phyloP scores from a whole-genome alignment of 2,113 vertebrate species.

The Bambusicola thoracicus region DNA sequence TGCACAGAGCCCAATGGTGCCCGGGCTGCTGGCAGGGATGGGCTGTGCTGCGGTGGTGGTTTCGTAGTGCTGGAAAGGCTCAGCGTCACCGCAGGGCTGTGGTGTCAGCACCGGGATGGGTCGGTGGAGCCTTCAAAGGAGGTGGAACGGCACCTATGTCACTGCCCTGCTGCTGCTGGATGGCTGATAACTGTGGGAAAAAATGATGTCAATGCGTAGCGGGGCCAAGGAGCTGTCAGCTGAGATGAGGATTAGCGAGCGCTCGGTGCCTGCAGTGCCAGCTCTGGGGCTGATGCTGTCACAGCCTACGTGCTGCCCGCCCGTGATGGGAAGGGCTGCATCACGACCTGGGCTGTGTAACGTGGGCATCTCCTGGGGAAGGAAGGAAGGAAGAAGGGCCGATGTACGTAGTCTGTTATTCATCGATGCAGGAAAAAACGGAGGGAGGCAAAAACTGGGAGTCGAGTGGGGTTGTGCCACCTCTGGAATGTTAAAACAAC shows the following conservation, averaged over 20 bases:
- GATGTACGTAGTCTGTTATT: neutral
- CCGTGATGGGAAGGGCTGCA: neutral
- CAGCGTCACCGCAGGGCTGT: fast-evolving
- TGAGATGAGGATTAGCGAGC: conserved; percentile 32
- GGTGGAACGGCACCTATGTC: neutral
- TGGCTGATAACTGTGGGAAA: conserved; percentile 18
- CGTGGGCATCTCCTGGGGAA: neutral
- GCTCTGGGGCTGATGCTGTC: neutral
- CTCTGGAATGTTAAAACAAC: conserved; percentile 3
- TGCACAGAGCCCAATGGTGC: fast-evolving
- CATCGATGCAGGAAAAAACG: neutral
- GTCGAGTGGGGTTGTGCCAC: neutral
- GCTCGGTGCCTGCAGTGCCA: neutral
- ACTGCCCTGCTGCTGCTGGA: neutral
- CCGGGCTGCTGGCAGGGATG: fast-evolving
- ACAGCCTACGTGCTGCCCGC: neutral
- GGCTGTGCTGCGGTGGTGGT: neutral
- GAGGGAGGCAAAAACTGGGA: neutral
- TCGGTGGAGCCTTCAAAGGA: fast-evolving
- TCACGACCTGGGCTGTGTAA: fast-evolving
- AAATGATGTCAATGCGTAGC: conserved; percentile 9
- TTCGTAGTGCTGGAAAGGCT: neutral
- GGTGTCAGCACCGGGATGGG: fast-evolving
- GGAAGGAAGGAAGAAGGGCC: neutral
- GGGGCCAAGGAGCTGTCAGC: conserved; percentile 22